Evolutionary conservation across 2,888 invertebrate genomes (phyloP).

Genomic region (Ypsolopha sequella): DNA sequence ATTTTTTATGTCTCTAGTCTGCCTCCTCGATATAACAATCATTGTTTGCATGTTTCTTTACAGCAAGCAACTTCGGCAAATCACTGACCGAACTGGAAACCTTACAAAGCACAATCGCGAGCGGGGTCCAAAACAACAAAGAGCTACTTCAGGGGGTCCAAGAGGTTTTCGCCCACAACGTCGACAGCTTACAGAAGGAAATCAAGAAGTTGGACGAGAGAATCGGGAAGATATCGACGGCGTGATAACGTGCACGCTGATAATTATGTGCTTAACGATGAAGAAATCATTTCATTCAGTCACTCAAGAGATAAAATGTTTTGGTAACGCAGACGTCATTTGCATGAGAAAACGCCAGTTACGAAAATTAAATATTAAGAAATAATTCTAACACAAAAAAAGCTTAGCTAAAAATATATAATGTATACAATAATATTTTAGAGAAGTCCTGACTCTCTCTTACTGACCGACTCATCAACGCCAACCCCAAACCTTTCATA

Average conservation of each 20-base stretch:
- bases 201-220: slow-evolving; percentile 81
- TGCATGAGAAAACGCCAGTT: not conserved
- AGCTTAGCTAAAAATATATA: not conserved
- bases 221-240: slow-evolving; percentile 71
- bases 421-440: too few relatives aligned
- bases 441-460: too few relatives aligned
- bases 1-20: too few relatives aligned
- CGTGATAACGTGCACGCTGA: slow-evolving; percentile 26
- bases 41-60: slow-evolving; percentile 15
- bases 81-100: slow-evolving; percentile 85
- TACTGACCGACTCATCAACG: too few relatives aligned
- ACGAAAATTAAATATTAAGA: not conserved
- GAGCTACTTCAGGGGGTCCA: slow-evolving; percentile 82
- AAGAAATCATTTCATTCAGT: not conserved
- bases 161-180: slow-evolving; percentile 83
- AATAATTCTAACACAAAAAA: not conserved
- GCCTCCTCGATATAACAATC: too few relatives aligned
- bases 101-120: slow-evolving; percentile 78
- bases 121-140: slow-evolving; percentile 83
- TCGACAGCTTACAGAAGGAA: slow-evolving; percentile 83
- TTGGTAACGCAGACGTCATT: not conserved
- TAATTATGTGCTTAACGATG: not conserved
- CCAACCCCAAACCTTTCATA: too few relatives aligned
- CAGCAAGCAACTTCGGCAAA: slow-evolving; percentile 90
- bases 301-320: not conserved